These are phyloP conservation scores for Anastrepha ludens DNA, from an alignment of 1,140 invertebrate species.

Conservation along the genomic window DNA sequence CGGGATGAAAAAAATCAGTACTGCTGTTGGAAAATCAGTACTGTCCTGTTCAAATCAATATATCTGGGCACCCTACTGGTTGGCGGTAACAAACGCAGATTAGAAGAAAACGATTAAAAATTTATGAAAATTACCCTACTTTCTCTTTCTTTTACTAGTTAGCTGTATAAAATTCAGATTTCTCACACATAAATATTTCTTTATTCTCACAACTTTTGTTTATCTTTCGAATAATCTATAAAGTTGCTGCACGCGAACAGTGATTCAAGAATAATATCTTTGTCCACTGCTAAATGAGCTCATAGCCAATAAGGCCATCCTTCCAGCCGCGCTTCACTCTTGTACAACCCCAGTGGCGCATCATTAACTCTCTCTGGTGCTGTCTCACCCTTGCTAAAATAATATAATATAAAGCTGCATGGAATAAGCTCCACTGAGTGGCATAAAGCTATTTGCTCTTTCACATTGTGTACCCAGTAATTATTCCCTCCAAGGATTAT, in stretches of 20 bases:
- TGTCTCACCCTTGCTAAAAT: not conserved
- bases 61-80: too few relatives aligned
- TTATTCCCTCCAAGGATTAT: conserved; percentile 1
- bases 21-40: too few relatives aligned
- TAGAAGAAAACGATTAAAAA: too few relatives aligned
- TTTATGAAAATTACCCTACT: too few relatives aligned
- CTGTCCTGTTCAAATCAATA: too few relatives aligned
- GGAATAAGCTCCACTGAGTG: not conserved
- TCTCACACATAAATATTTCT: not conserved
- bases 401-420: not conserved
- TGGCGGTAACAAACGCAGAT: too few relatives aligned
- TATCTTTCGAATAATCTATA: conserved; percentile 4
- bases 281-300: not conserved
- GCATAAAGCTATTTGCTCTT: not conserved
- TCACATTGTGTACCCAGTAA: conserved; percentile 5
- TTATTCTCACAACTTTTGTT: not conserved
- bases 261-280: not conserved
- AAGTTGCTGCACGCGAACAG: not conserved
- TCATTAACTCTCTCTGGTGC: not conserved
- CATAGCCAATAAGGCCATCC: not conserved
- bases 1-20: too few relatives aligned
- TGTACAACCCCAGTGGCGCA: not conserved
- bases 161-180: too few relatives aligned
- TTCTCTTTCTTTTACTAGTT: too few relatives aligned
- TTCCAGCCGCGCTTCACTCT: not conserved